Evolutionary conservation across 2,113 vertebrate species (phyloP), one percentile per base, ranked within the genome.

Genomic region (Austrofundulus limnaeus): DNA sequence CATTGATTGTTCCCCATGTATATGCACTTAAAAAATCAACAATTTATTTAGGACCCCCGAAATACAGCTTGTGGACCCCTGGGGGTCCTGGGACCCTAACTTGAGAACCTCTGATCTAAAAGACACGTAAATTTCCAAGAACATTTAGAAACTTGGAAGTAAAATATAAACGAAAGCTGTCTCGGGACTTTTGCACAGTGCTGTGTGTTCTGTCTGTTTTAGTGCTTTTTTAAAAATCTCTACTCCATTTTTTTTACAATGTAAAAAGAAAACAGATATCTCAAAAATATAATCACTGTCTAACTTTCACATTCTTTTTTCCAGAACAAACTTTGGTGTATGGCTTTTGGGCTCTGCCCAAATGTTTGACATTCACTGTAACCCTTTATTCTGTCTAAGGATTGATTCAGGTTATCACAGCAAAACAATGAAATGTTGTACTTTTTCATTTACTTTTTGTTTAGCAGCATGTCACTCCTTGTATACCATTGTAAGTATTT

Each of bases 401-500:
- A 59, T 77, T 62, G 58, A 70, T 84, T 88, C 71, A 85, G 78
- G 73, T 85, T 81, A 58, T 56, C 65, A 67, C 70, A 82, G 61
- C 21, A 73, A 74, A 82, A 70, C 72, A 82, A 79, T 62, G 79
- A 74, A 81, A 84, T 57, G 50, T 70, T 79, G 47, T 61, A 39
- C 16, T 34, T 34, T 34, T 9, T 71, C 41, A 63, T 55, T 73
- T 10, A 66, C 82, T 73, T 20, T 72, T 46, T 61, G 58, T 84
- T 70, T 85, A 73, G 75, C 61, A 72, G 54, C 70, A 63, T 69
- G 70, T 82, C 70, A 37, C 19, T 73, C 50, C 77, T 66, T 82
- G 68, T 83, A 71, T 86, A 77, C 66, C 60, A 58, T 52, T 86
- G 77, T 88, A 83, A 86, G 73, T 82, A 75, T 72, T 14, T 72